Percentiles rank a stretch among this genome's conserved stretches.
Conservation (phyloP, 2,888 invertebrate genomes). For the Chymomyza fuscimana region DNA sequence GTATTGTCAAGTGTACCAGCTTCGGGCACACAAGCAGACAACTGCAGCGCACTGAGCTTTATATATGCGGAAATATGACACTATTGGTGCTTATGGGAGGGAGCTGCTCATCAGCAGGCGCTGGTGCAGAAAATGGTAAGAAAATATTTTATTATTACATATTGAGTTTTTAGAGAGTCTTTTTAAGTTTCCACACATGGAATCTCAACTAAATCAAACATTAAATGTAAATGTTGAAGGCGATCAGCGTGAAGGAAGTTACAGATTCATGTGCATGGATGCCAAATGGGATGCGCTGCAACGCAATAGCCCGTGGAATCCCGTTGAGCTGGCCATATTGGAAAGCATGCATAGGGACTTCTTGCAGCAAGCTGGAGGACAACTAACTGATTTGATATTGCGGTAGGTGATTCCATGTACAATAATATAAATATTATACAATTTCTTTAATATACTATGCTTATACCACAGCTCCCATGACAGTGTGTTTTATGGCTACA, state of each 20-base stretch:
- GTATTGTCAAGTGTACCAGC: too few species aligned
- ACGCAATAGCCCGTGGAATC: constrained; percentile 91
- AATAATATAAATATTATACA: too few species aligned
- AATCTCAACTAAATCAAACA: constrained; percentile 81
- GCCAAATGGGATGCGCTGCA: constrained; percentile 91
- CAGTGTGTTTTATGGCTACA: too few species aligned
- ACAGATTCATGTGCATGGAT: constrained; percentile 89
- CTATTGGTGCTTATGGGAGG: constrained; percentile 84
- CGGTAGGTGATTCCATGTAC: too few species aligned
- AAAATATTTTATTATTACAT: neutral
- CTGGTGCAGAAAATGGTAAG: constrained; percentile 87
- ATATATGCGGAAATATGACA: constrained; percentile 91
- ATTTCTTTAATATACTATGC: too few species aligned
- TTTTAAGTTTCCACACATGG: constrained; percentile 83
- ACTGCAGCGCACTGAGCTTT: constrained; percentile 83
- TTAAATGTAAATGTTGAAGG: constrained; percentile 79
- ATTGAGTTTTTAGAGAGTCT: too few species aligned
- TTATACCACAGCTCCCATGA: too few species aligned
- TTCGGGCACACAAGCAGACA: constrained; percentile 40
- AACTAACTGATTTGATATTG: too few species aligned
- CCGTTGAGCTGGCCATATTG: constrained; percentile 87
- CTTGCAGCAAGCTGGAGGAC: constrained; percentile 79
- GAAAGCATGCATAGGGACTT: constrained; percentile 89
- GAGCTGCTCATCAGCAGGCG: constrained; percentile 83
- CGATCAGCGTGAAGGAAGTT: constrained; percentile 84